Evolutionary conservation across 2,888 invertebrate species (phyloP).

Genomic region (Noctuana brunneofusca): DNA sequence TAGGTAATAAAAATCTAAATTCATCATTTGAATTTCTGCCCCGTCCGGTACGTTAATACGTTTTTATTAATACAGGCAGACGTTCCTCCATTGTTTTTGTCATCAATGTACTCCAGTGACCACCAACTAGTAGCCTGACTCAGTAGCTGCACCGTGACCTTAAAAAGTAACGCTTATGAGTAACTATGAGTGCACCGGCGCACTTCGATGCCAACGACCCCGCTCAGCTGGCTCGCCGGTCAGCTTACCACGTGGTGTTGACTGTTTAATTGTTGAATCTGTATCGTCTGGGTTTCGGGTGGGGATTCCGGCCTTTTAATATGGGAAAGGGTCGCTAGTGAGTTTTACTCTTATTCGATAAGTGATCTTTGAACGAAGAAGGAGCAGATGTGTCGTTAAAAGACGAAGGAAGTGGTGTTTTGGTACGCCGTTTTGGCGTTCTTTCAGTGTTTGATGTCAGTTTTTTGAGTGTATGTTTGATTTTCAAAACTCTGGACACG

Average conservation of each 20-base stretch:
- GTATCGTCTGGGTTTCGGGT: background rate
- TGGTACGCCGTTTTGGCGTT: background rate
- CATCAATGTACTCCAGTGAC: background rate
- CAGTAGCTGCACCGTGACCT: background rate
- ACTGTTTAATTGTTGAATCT: constrained; percentile 8
- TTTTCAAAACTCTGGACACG: too few relatives aligned
- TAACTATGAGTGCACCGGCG: constrained; percentile 6
- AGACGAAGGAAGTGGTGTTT: background rate
- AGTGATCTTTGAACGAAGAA: too few relatives aligned
- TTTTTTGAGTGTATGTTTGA: too few relatives aligned
- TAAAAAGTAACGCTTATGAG: constrained; percentile 11
- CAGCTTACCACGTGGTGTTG: constrained; percentile 17
- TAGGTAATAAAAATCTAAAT: too few relatives aligned
- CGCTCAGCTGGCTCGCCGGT: constrained; percentile 14
- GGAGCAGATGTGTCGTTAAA: too few relatives aligned
- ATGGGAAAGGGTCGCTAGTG: background rate
- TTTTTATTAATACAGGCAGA: background rate
- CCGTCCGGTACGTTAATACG: background rate
- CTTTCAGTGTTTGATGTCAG: too few relatives aligned
- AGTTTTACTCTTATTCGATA: background rate
- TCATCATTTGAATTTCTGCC: too few relatives aligned
- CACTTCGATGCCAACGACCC: constrained; percentile 9
- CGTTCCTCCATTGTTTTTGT: background rate
- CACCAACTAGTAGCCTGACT: background rate
- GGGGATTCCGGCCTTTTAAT: background rate